phyloP scores from a whole-genome alignment of 2,797 vertebrate genomes.

The Limnodromus scolopaceus region DNA sequence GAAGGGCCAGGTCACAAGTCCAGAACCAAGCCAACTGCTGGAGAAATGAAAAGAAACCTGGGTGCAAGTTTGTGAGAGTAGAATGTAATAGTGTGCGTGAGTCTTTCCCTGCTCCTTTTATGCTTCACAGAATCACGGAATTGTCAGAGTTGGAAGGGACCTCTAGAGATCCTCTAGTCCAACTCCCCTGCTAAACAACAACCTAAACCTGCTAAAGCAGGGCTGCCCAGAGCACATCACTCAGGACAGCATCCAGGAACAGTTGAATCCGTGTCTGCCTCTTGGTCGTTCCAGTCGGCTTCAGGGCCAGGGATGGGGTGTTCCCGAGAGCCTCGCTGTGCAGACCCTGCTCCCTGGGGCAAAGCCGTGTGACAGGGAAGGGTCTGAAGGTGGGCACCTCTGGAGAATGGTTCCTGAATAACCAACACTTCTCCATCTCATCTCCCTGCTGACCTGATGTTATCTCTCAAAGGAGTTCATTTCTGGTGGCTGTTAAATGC shows the following conservation, averaged over 20 bases:
- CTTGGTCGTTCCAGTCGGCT: neutral
- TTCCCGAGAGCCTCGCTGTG: neutral
- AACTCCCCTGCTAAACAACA: too few relatives aligned
- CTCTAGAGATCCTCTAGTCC: too few relatives aligned
- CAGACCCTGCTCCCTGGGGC: neutral
- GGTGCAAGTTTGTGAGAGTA: neutral
- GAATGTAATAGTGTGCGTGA: neutral
- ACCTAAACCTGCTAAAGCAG: too few relatives aligned
- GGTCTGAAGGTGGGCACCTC: neutral
- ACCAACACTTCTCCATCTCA: neutral
- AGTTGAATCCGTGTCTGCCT: neutral
- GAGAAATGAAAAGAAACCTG: neutral
- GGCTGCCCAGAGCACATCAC: too few relatives aligned
- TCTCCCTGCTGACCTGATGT: neutral
- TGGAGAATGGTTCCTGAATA: neutral
- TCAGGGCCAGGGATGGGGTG: neutral
- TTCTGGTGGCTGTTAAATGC: neutral
- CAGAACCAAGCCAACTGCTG: neutral
- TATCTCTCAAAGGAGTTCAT: neutral
- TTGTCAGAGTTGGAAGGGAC: too few relatives aligned
- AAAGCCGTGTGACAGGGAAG: neutral
- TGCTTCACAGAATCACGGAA: neutral
- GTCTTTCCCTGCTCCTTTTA: neutral
- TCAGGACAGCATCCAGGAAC: neutral
- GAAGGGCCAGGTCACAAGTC: neutral